Base-by-base conservation (phyloP, 2,888 invertebrate species). In the Erebia palarica region DNA sequence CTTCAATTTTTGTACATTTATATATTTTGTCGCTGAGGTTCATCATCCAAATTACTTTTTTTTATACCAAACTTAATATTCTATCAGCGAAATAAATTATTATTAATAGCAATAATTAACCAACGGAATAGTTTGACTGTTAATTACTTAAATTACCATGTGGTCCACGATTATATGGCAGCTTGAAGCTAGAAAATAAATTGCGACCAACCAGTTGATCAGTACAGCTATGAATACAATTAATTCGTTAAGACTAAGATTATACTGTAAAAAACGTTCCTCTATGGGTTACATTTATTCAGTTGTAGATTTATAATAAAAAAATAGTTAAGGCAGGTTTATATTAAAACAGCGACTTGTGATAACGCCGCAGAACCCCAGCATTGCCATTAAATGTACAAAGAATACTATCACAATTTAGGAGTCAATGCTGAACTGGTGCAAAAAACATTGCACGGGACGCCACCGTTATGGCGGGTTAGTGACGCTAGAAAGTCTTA, bases 161-260 rank as follows among this genome's bases (percentile, higher is more conserved):
- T 49, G 66, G 64, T 73, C 73, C 61, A 68, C 59, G 47, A 49
- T 74, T 58, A 36, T 69, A 73, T 71, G 73, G 65, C 64, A 69
- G 51, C 69, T 59, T 63, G 44, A 61, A 63, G 72, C 59, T 72
- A 57, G 57, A 55, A 57, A 72, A 65, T 71, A 82, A 80, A 81
- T 88, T 88, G 86, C 82, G 84, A 85, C 86, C 85, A 86, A 86
- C 75, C 80, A 76, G 75, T 79, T 78, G 79, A 80, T 79, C 80
- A 79, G 77, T 78, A 78, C 78, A 77, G 71, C 8, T 61, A 68
- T 49, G n/a, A 61, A 69, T 75, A 75, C 18, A 73, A 72, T 79
- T 77, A 80, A 78, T 81, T 79, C 76, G 73, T 78, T 78, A 80
- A 76, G 74, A 69, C 73, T 78, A 80, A 78, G 73, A 73, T 79